Evolutionary conservation across 2,888 invertebrate species (phyloP), one percentile per base, ranked within the genome.

Genomic region (Agonum fuliginosum): DNA sequence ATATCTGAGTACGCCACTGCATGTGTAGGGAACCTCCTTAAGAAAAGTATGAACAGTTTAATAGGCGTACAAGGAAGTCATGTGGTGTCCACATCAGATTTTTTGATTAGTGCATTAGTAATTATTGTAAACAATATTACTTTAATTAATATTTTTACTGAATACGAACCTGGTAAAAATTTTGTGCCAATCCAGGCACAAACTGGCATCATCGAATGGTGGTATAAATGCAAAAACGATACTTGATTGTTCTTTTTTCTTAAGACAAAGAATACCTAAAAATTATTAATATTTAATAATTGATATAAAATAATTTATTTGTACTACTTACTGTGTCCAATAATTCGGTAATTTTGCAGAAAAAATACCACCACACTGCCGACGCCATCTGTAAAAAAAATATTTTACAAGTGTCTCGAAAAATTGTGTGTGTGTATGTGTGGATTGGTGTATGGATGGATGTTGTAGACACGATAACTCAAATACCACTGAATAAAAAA

Each of bases 231-330:
- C 0, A 93, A 88, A 79, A 90, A 91, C 0, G 92, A 89, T 51
- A 93, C 90, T 85, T 93, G 93, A 48, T 89, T 90, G 79, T 89
- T 88, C 84, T 93, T 93, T 85, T 93, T 93, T 12, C 93, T 87
- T 80, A 93, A 83, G 1, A 93, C 90, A 82, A 93, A 93, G 83
- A 93, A 93, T 1, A 91, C 85, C 84, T 86, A 51, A 58, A 79
- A 58, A 27, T 22, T 1, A 6, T 14, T 62, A 20, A 5, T n/a
- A n/a, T 19, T 22, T 51, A 51, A 43, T 6, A 69, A 65, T 22
- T 24, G 14, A 1, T 46, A 43, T 14, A 46, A 3, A 1, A 46
- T 8, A 67, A 74, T n/a, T 41, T n/a, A 43, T 12, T 10, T 46
- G n/a, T 70, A 62, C 65, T 73, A 81, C 84, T 82, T 82, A 86